A percentile compares a stretch with the other conserved stretches of the same genome.
phyloP scores from a whole-genome alignment of 2,797 vertebrate species.

The Schizothorax lantsangensis region DNA sequence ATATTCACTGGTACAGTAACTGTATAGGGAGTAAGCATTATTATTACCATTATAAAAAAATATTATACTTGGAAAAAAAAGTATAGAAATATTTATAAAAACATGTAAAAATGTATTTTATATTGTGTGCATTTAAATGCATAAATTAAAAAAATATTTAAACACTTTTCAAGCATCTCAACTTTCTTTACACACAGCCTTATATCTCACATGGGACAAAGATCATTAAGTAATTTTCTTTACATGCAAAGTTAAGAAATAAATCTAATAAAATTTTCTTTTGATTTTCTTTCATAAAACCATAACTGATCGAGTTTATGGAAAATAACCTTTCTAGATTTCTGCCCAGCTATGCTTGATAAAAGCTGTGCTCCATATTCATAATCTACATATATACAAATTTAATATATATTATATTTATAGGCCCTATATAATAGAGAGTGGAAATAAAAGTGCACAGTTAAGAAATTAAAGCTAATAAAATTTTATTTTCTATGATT shows the following conservation, averaged over 20 bases:
- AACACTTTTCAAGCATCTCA: background rate
- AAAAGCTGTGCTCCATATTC: background rate
- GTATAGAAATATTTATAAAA: background rate
- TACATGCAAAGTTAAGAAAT: background rate
- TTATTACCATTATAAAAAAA: no score
- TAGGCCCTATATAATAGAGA: background rate
- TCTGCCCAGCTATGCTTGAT: background rate
- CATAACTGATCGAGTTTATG: background rate
- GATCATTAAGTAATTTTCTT: background rate
- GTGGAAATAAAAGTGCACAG: background rate
- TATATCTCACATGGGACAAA: background rate
- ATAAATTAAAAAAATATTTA: background rate
- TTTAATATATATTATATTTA: background rate
- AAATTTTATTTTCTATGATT: background rate
- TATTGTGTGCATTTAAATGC: no score
- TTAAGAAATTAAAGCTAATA: background rate
- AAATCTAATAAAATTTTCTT: background rate
- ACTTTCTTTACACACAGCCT: background rate
- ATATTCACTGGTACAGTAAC: background rate
- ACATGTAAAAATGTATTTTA: no score
- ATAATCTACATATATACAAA: background rate
- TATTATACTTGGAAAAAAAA: no score
- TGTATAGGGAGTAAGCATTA: background rate
- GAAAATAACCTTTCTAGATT: background rate
- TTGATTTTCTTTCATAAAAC: background rate